phyloP scores from a whole-genome alignment of 2,113 vertebrate species.

The Camelus dromedarius region DNA sequence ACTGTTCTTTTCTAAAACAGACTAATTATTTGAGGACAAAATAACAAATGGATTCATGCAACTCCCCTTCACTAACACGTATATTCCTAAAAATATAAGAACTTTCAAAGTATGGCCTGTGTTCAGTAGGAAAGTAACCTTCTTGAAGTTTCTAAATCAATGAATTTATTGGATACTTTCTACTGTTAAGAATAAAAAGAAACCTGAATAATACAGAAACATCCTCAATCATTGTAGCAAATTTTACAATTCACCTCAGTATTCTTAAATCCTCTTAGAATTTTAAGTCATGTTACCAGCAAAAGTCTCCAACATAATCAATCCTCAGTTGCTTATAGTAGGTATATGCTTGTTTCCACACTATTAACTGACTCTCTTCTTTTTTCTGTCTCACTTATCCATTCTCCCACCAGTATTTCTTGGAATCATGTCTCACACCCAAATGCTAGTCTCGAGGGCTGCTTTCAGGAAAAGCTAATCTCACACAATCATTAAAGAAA shows the following conservation, averaged over 20 bases:
- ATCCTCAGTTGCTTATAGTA: background rate
- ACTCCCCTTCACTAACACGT: background rate
- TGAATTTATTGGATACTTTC: background rate
- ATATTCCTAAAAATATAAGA: background rate
- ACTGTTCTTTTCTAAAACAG: background rate
- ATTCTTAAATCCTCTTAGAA: background rate
- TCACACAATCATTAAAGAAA: constrained; percentile 17
- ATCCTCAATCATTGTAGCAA: background rate
- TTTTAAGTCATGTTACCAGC: background rate
- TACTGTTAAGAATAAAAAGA: background rate
- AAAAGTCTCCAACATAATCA: background rate
- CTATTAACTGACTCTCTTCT: background rate
- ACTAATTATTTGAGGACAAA: background rate
- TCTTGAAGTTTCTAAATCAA: background rate
- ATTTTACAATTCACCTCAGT: background rate
- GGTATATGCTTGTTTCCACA: background rate
- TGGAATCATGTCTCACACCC: background rate
- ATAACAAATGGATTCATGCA: background rate
- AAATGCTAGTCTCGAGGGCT: background rate
- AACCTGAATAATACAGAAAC: background rate
- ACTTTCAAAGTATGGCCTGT: background rate
- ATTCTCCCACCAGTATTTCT: background rate
- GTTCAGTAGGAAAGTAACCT: background rate
- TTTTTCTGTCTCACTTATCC: background rate
- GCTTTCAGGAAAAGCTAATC: background rate